Percentiles rank a stretch among this genome's conserved stretches.
Conservation (phyloP, 2,888 invertebrate species). For the Aleiodes alternator region DNA sequence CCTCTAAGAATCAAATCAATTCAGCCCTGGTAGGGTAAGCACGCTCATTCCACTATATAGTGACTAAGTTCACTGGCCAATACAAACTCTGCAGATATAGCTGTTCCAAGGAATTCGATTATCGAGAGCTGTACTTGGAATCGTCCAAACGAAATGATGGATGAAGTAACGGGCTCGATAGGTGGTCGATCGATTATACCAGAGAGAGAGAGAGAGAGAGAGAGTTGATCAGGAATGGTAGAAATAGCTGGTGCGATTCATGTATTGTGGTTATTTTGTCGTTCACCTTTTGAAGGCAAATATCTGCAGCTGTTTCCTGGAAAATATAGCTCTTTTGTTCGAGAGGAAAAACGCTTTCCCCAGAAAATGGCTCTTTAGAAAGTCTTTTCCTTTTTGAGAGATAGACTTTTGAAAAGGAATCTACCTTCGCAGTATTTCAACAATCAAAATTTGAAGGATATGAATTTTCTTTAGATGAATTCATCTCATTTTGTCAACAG, state of each 20-base stretch:
- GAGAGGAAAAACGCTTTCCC: constrained; percentile 9
- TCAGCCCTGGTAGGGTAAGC: neutral
- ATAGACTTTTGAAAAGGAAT: neutral
- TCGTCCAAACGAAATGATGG: constrained; percentile 58
- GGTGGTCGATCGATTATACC: constrained; percentile 59
- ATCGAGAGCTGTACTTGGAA: constrained; percentile 49
- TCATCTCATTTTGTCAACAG: no score
- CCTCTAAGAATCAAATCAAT: constrained; percentile 33
- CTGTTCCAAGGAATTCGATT: constrained; percentile 53
- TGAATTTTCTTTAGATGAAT: no score
- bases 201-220: neutral
- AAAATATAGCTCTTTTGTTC: neutral
- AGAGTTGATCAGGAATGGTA: constrained; percentile 47
- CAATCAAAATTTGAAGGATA: neutral
- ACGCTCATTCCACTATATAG: constrained; percentile 14
- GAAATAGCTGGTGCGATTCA: neutral
- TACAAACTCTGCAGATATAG: constrained; percentile 24
- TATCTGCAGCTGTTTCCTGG: no score
- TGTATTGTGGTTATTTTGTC: neutral
- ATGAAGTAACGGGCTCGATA: constrained; percentile 54
- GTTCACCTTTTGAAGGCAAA: no score
- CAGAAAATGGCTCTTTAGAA: neutral
- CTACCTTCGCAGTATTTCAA: neutral
- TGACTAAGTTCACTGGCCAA: neutral
- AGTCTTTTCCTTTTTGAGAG: neutral